phyloP scores from a whole-genome alignment of 2,888 invertebrate species.

The Laothoe populi region DNA sequence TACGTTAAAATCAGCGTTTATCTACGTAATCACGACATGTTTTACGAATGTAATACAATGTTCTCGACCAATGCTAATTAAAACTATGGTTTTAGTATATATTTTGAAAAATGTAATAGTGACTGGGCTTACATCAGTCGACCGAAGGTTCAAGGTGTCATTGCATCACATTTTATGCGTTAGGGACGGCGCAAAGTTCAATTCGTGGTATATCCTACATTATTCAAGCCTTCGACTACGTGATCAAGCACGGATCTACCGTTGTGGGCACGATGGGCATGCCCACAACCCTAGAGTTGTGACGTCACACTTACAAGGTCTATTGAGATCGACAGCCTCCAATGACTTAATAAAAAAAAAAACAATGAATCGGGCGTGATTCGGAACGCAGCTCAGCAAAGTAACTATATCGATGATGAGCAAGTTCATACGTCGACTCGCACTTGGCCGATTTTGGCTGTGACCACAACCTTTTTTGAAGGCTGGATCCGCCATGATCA shows the following conservation, averaged over 20 bases:
- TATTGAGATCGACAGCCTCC: too few relatives aligned
- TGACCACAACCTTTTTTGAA: too few relatives aligned
- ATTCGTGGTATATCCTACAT: not conserved
- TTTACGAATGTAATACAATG: constrained; percentile 13
- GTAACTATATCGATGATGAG: too few relatives aligned
- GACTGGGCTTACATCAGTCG: constrained; percentile 52
- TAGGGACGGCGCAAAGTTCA: constrained; percentile 9
- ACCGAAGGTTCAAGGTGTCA: constrained; percentile 57
- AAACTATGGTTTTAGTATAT: not conserved
- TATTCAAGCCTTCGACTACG: not conserved
- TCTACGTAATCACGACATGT: constrained; percentile 23
- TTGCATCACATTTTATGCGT: constrained; percentile 51
- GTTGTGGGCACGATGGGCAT: not conserved
- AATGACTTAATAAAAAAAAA: too few relatives aligned
- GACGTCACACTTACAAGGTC: too few relatives aligned
- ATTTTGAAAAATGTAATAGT: constrained; percentile 33
- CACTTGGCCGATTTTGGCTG: too few relatives aligned
- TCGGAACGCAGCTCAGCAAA: too few relatives aligned
- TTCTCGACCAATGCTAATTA: not conserved
- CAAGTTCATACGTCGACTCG: too few relatives aligned
- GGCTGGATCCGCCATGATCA: too few relatives aligned
- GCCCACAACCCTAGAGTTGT: too few relatives aligned
- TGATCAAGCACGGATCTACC: too few relatives aligned
- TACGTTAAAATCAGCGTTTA: constrained; percentile 40
- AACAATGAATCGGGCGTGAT: too few relatives aligned